Evolutionary conservation across 2,797 vertebrate species (phyloP), one percentile per base, ranked within the genome.

Genomic region (Hoplostethus mediterraneus): DNA sequence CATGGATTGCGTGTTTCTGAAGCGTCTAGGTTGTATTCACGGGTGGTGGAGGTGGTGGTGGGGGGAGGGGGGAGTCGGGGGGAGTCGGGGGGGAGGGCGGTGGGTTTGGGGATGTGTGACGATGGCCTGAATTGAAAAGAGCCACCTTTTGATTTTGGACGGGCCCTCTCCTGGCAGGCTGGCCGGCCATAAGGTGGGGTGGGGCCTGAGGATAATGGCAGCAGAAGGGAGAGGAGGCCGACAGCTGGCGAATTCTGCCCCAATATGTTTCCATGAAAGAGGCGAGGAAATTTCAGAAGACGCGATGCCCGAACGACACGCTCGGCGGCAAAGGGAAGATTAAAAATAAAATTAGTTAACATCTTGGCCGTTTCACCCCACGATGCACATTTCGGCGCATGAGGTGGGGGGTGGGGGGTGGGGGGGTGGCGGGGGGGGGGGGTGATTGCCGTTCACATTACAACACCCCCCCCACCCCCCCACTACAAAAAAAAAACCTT

Each of bases 231-330:
- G 95, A 96, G 96, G 96, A 96, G 96, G 94, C 95, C 92, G 97
- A 98, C 98, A 99, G 97, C 98, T 99, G 98, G 97, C 96, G 91
- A 94, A 96, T 95, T 96, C 95, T 97, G 96, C 95, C 96, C 97
- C 98, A 99, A 98, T 98, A 98, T 99, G 98, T 96, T 99, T 97
- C 96, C 96, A 96, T 95, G 95, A 97, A 97, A 97, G 97, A 98
- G 95, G 96, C 96, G 95, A 98, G 96, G 97, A 98, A 95, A 97
- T 96, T 97, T 97, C 95, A 95, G 96, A 96, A 97, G 97, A 97
- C 93, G 94, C 90, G 80, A 93, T 92, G 95, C 95, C 95, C 94
- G 94, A 94, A 96, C 93, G 95, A 96, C 96, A 96, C 94, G 95
- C 96, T 97, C 96, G 83, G 95, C 93, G 92, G 95, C 93, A 92